Evolutionary conservation across 2,888 invertebrate genomes (phyloP).

Genomic region (Myathropa florea): DNA sequence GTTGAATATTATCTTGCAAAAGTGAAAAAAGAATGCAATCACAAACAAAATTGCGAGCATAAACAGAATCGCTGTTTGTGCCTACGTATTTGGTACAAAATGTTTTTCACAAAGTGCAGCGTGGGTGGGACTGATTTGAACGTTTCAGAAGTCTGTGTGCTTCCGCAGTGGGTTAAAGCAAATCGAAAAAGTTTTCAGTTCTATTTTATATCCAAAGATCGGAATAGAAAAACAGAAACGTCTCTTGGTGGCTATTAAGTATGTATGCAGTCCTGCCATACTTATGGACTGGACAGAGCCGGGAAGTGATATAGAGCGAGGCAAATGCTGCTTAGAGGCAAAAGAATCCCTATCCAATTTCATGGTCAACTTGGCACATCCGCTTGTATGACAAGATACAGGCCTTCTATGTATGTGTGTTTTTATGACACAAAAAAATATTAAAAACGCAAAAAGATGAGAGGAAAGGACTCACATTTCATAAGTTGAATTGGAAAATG

Average conservation of each 20-base stretch:
- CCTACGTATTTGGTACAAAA: background rate
- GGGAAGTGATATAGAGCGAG: background rate
- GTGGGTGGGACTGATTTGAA: background rate
- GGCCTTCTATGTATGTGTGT: background rate
- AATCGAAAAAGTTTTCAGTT: conserved; percentile 38
- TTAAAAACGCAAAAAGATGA: background rate
- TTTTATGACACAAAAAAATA: background rate
- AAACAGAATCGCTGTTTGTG: conserved; percentile 2
- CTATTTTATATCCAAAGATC: conserved; percentile 26
- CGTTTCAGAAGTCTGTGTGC: background rate
- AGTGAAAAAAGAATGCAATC: background rate
- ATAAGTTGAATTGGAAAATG: conserved; percentile 12
- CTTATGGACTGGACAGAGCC: background rate
- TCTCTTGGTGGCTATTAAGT: conserved; percentile 26
- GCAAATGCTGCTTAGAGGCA: background rate
- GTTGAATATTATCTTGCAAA: background rate
- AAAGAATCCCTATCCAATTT: conserved; percentile 31
- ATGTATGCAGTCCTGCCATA: background rate
- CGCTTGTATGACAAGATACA: conserved; percentile 7
- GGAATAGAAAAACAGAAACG: background rate
- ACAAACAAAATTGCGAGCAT: background rate
- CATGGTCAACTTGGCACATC: conserved; percentile 46
- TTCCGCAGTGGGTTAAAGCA: conserved; percentile 8
- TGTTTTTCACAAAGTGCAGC: background rate
- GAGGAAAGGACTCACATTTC: conserved; percentile 11